Base-by-base conservation (phyloP, 2,797 vertebrate genomes). In the Neosilurus mollespiculum region DNA sequence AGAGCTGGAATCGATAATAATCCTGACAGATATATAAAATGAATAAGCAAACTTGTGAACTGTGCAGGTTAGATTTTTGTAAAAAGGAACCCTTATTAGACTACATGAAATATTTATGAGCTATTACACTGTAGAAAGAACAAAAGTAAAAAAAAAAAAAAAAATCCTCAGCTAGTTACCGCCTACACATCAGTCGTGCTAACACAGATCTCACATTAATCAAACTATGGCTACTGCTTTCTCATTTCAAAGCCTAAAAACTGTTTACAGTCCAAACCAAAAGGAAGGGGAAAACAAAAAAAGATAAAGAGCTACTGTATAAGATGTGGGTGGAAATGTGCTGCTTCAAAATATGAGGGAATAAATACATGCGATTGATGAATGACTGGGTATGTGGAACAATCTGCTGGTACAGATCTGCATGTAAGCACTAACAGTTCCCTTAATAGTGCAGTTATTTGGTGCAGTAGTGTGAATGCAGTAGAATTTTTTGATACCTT, bases 181-280 rank as follows among this genome's bases (percentile, higher is more conserved):
- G 30, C 83, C 67, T 73, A 84, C 83, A 53, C 14, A 1, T 78
- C 54, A 54, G 49, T 61, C 24, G 9, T 64, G 76, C 58, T 79
- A 49, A 66, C 81, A 62, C 66, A 76, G 37, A 64, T 58, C 67
- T 72, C 62, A 49, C 73, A 77, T 51, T 65, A 59, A 66, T 81
- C 53, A 76, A 71, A 81, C 11, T 43, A 80, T 7, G 3, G 18
- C 51, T 56, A 53, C 56, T 71, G 22, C 43, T 71, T 0, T 3
- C 12, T 80, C 9, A 0, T 72, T 34, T 80, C 77, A 24, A 70
- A 81, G 79, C 49, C 49, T 53, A 53, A 64, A 24, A 34, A 54
- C 10, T 24, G 64, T 8, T 80, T 80, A 34, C 7, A 43, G 49
- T 51, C 37, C 59, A 64, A 64, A 18, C 59, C 1, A 26, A 51